Percentiles rank a stretch among this genome's conserved stretches.
Conservation (phyloP, 2,888 invertebrate species). For the Rhingia campestris region DNA sequence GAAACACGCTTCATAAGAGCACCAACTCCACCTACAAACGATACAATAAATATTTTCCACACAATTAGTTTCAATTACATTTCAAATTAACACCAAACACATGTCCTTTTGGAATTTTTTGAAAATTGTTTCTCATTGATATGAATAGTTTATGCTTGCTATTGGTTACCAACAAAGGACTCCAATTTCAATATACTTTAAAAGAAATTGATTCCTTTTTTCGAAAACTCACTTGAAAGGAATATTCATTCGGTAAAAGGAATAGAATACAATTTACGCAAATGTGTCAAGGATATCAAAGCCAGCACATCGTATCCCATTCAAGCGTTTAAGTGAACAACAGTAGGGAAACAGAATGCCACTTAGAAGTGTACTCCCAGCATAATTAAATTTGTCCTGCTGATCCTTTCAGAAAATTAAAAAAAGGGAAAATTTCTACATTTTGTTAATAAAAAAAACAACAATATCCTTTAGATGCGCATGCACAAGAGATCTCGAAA, state of each 20-base stretch:
- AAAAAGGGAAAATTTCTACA: conserved; percentile 19
- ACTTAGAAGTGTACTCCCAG: conserved; percentile 31
- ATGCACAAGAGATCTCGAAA: conserved; percentile 61
- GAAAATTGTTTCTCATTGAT: conserved; percentile 37
- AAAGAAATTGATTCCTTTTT: conserved; percentile 27
- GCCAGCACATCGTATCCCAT: conserved; percentile 68
- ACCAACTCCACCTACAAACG: not conserved
- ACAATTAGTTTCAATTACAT: conserved; percentile 45
- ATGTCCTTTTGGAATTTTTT: conserved; percentile 28
- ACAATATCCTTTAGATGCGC: conserved; percentile 55
- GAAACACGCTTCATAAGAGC: not conserved
- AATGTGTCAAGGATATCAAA: conserved; percentile 72
- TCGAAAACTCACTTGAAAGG: conserved; percentile 21
- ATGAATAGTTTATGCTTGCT: conserved; percentile 33
- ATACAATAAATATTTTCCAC: conserved; percentile 32
- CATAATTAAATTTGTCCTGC: conserved; percentile 72
- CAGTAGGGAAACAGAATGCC: conserved; percentile 26
- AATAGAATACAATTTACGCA: conserved; percentile 50
- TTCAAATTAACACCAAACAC: conserved; percentile 44
- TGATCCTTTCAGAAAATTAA: conserved; percentile 59
- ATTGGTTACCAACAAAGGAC: conserved; percentile 51
- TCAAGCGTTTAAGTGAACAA: conserved; percentile 51
- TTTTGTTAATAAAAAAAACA: conserved; percentile 33
- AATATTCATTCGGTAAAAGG: conserved; percentile 17
- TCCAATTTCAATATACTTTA: conserved; percentile 49